Evolutionary conservation across 1,140 invertebrate species (phyloP), one percentile per base, ranked within the genome.

Genomic region (Eurosta solidaginis): DNA sequence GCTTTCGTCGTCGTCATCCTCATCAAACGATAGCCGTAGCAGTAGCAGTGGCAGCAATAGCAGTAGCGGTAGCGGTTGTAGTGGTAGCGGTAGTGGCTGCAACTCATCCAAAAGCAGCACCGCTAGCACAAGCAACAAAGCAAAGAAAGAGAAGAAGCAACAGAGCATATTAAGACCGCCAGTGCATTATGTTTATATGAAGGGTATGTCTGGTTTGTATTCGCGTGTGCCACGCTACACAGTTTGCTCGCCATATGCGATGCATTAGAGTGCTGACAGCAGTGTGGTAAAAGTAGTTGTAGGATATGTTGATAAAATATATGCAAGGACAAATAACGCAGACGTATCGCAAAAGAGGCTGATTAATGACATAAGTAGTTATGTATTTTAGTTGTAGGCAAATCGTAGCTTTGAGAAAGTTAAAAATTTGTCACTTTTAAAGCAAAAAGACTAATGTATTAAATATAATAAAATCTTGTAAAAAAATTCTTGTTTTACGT

Each of bases 151-250:
- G n/a, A 84, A 84, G 78, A 86, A 86, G 27, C 85, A 84, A 80
- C 89, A 74, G 89, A 86, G 85, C 80, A 87, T 87, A 14, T 74
- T 87, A 79, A 83, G 86, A n/a, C 85, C 83, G 50, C 86, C 86
- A 78, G 81, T 85, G 5, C 82, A 87, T 44, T 87, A 87, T 36
- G 84, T 87, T 42, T 83, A 83, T 77, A 82, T 84, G 82, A 87
- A 87, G 84, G 86, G 86, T 80, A 87, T 87, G 84, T 86, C 84
- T n/a, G 85, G 86, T 0, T 76, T 87, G 3, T 86, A 84, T 44
- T 84, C 86, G 45, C 78, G 85, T 6, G 86, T 87, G 36, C 86
- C 85, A 77, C 83, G 86, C 78, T 87, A 85, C 49, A 81, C 84
- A 44, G 82, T 84, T 68, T 87, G 85, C 78, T 87, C 85, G 59